These are phyloP conservation scores for Araneus ventricosus DNA, from an alignment of 1,140 invertebrate species.

Conservation along the genomic window DNA sequence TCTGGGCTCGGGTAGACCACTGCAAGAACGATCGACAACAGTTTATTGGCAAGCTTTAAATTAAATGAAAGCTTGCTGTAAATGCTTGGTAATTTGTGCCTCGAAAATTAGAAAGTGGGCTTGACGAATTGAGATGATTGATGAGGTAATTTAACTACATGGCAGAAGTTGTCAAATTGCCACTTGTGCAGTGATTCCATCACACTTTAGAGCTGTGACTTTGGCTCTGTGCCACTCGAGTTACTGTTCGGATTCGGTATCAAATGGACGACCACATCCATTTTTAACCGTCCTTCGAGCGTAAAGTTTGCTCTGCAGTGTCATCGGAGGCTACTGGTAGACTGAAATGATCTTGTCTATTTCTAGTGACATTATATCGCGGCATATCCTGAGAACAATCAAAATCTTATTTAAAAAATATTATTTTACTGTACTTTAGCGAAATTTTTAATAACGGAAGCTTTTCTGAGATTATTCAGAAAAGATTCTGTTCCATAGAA, in stretches of 20 bases:
- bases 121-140: slow-evolving; percentile 9
- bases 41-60: too few species aligned
- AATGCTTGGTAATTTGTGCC: not conserved
- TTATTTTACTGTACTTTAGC: too few species aligned
- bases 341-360: not conserved
- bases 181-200: slow-evolving; percentile 15
- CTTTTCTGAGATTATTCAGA: too few species aligned
- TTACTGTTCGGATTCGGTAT: not conserved
- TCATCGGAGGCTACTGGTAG: not conserved
- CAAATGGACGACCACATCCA: not conserved
- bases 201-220: slow-evolving; percentile 34
- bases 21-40: too few species aligned
- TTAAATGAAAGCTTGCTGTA: not conserved
- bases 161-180: slow-evolving; percentile 15
- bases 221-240: not conserved
- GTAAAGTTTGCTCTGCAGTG: not conserved
- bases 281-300: not conserved
- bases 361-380: too few species aligned
- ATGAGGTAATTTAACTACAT: slow-evolving; percentile 6
- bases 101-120: not conserved
- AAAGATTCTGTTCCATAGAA: too few species aligned
- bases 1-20: too few species aligned
- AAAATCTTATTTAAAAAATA: too few species aligned
- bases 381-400: too few species aligned
- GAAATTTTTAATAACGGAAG: too few species aligned